phyloP scores from a whole-genome alignment of 2,797 vertebrate genomes.

The Cephalopachus bancanus region DNA sequence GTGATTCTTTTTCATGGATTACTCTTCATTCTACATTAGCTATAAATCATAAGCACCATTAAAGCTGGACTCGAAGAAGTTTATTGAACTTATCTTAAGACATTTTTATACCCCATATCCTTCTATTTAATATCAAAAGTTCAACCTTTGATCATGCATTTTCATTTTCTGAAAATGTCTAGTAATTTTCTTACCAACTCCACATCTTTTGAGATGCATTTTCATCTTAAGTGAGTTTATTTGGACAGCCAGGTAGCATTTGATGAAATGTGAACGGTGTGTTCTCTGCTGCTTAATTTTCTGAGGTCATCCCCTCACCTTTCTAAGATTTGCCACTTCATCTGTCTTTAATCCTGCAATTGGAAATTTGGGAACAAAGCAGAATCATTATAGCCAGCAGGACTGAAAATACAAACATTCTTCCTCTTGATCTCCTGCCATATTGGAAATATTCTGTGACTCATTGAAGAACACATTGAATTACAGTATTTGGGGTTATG shows the following conservation, averaged over 20 bases:
- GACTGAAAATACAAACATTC: neutral
- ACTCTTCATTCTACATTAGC: neutral
- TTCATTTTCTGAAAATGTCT: conserved; percentile 42
- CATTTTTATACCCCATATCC: neutral
- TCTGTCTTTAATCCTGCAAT: neutral
- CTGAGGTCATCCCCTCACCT: neutral
- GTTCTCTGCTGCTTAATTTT: conserved; percentile 1
- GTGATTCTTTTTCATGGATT: neutral
- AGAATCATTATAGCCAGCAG: neutral
- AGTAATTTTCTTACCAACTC: neutral
- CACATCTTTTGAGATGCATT: neutral
- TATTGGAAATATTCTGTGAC: conserved; percentile 3
- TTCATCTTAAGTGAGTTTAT: conserved; percentile 34
- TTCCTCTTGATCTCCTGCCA: neutral
- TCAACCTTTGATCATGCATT: neutral
- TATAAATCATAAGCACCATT: neutral
- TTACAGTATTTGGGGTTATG: neutral
- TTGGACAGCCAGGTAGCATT: conserved; percentile 12
- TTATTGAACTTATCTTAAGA: neutral
- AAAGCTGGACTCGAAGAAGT: neutral
- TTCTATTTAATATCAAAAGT: neutral
- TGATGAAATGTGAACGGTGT: neutral
- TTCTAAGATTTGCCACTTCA: neutral
- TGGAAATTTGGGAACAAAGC: conserved; percentile 23
- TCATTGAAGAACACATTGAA: conserved; percentile 16